Evolutionary conservation across 2,113 vertebrate genomes (phyloP), one percentile per base, ranked within the genome.

Genomic region (Antigone vipio): DNA sequence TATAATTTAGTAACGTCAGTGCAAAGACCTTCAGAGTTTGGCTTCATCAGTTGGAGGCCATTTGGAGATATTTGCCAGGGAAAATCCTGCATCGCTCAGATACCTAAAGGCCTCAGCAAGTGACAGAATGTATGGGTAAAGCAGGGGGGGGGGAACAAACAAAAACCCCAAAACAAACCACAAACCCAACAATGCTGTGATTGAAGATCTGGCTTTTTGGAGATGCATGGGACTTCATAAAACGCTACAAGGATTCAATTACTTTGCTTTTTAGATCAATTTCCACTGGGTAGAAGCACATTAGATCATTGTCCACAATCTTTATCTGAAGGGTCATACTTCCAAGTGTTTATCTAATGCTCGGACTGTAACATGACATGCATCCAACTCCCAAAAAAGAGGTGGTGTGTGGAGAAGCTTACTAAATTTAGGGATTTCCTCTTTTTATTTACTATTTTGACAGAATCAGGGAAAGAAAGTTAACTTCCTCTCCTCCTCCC

Each of bases 361-460:
- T 59, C 45, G 17, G 35, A 83, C 82, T 94, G 56, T 66, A 53
- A 71, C 17, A 12, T 60, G 73, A 92, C 77, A 74, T 38, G n/a
- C 69, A 91, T 72, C 89, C 75, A 76, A 79, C 26, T 64, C 15
- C 32, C 44, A 35, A 16, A 89, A 85, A 76, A 45, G 38, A 82
- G 24, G 20, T 29, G 27, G 21, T 49, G 16, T 38, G 23, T 55
- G 89, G 40, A n/a, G 53, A 64, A 50, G 3, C 30, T 76, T 3
- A 6, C 92, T 96, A 91, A 76, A 75, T 66, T 73, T 89, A 96
- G 86, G 78, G 58, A 60, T 62, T 74, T 82, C 55, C 72, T 69
- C 86, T 91, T 96, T 97, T 96, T 97, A 88, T 98, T 97, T 97
- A 97, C 84, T 95, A 45, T 95, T 94, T 94, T 93, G 95, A 97